Base-by-base conservation (phyloP, 2,113 vertebrate genomes). In the Mixornis gularis region DNA sequence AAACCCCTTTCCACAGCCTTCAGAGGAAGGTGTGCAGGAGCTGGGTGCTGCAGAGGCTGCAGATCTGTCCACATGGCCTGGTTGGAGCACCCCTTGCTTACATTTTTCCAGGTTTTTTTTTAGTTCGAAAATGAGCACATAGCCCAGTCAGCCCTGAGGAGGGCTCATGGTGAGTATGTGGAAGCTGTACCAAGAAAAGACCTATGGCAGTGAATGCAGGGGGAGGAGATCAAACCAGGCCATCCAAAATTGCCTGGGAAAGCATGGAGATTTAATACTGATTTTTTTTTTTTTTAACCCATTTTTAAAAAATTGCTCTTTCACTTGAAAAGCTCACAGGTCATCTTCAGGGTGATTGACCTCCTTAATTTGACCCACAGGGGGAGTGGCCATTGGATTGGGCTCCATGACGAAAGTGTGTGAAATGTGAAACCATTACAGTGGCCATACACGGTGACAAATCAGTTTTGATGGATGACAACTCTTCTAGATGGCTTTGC, bases 1-100 rank as follows among this genome's bases (percentile, higher is more conserved):
- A 87, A 87, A 85, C 44, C 12, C 19, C 29, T 87, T 82, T 85
- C 71, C 40, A 34, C 24, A 80, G 43, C 48, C 65, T 90, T 94
- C 58, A 92, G 76, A 55, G 44, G 69, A 81, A 95, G 79, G 79
- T 70, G 88, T 79, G 89, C 73, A 62, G 51, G 65, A 94, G 64
- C 49, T 0, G 3, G 51, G 36, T 0, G 0, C 46, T 89, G 53
- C 26, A n/a, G 65, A 74, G 17, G 41, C 44, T 74, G 58, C 43
- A 48, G 76, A 63, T 46, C 44, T 71, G 55, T 63, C 72, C 26
- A 29, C 70, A 66, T 4, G 15, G 73, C 77, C 74, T 81, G 1
- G 0, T 43, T 70, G 60, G 29, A 86, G 66, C 59, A 85, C 18
- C 6, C 29, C 26, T 63, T 8, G 10, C 71, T 86, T 56, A 60